These are phyloP conservation scores for Leptonema lineaticorne DNA, from an alignment of 1,140 invertebrate genomes.

Conservation along the genomic window DNA sequence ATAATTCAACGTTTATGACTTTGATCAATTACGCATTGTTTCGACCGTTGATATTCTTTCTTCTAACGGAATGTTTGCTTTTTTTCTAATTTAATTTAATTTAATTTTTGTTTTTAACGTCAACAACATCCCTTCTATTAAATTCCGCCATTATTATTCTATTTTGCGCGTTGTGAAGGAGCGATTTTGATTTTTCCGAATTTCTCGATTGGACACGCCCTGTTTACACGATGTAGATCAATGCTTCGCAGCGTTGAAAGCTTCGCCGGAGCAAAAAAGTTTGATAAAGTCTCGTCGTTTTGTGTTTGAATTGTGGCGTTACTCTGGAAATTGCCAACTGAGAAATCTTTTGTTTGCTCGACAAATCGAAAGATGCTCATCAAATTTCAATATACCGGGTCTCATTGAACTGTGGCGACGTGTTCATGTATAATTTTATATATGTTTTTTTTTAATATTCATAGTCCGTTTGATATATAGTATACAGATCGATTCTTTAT, in stretches of 20 bases:
- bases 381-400: too few species aligned
- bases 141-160: not conserved
- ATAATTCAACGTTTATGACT: not conserved
- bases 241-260: not conserved
- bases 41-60: not conserved
- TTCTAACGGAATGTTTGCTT: not conserved
- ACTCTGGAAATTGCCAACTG: not conserved
- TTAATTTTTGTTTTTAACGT: too few species aligned
- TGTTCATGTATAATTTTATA: too few species aligned
- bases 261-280: not conserved
- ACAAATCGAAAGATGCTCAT: not conserved
- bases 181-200: not conserved
- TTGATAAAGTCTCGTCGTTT: not conserved
- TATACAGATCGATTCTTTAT: too few species aligned
- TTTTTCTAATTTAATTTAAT: too few species aligned
- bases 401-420: too few species aligned
- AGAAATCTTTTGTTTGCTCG: not conserved
- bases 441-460: too few species aligned
- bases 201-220: conserved; percentile 8
- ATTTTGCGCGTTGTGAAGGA: not conserved
- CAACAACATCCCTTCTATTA: too few species aligned
- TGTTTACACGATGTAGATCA: conserved; percentile 13
- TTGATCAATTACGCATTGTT: conserved; percentile 1
- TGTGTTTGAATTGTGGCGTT: not conserved
- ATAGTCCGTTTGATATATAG: too few species aligned